phyloP scores from a whole-genome alignment of 2,113 vertebrate genomes.

The Hypocryptadius cinnamomeus region DNA sequence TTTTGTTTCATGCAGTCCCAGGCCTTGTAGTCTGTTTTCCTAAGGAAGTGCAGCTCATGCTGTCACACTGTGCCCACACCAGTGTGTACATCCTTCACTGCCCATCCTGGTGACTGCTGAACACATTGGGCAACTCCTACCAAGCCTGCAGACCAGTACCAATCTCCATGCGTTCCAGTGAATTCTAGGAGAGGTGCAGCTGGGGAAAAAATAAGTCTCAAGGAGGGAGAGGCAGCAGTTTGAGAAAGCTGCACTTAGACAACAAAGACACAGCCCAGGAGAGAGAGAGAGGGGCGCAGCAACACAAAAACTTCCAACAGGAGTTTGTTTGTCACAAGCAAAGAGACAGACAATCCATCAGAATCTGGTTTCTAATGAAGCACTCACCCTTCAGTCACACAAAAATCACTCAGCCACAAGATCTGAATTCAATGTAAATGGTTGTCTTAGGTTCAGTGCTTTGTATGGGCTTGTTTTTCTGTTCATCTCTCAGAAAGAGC shows the following conservation, averaged over 20 bases:
- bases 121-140: not conserved
- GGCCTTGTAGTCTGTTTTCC: not conserved
- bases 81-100: not conserved
- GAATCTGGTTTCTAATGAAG: not conserved
- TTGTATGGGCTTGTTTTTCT: not conserved
- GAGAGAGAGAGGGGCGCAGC: not conserved
- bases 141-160: not conserved
- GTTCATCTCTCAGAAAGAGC: not conserved
- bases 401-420: not conserved
- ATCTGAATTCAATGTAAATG: not conserved
- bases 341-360: not conserved
- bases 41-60: not conserved
- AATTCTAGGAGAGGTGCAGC: not conserved
- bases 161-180: not conserved
- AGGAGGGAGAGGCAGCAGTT: not conserved
- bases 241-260: not conserved
- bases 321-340: not conserved
- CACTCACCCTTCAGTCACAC: not conserved
- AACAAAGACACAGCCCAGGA: not conserved
- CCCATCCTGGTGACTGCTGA: not conserved
- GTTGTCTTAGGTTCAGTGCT: not conserved
- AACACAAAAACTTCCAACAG: not conserved
- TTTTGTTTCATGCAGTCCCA: not conserved
- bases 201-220: not conserved
- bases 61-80: rapidly evolving